Evolutionary conservation across 1,140 invertebrate genomes (phyloP), one percentile per base, ranked within the genome.

Genomic region (Pseudoatta argentina): DNA sequence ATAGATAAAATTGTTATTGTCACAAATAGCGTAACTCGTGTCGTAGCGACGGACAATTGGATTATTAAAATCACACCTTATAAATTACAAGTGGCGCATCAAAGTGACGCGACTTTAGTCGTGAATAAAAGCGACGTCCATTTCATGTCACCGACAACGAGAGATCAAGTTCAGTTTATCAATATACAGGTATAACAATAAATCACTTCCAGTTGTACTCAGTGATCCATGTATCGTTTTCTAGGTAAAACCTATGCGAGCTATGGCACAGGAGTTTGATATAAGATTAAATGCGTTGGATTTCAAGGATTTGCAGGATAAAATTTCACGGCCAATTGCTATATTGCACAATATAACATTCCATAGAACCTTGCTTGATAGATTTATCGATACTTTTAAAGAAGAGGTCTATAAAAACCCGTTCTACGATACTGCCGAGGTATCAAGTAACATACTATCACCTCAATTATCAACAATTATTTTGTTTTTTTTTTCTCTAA

Each of bases 31-130:
- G 95, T 98, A 34, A 96, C 96, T 71, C 96, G 96, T 91, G 95
- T 98, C 51, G 96, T 98, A 87, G 97, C 97, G 6, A 98, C 98
- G 1, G 97, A 98, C 91, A 98, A 97, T 89, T 99, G 98, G 98
- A 96, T 99, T n/a, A 96, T 99, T 34, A 98, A 98, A 95, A 96
- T 98, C 2, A 96, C 97, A 0, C 97, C 97, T 66, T 98, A 98
- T 92, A 96, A 94, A 90, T 92, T 98, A 0, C 95, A 97, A 89
- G 92, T 98, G 63, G 97, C 97, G 0, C 97, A 98, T 93, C 98
- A 98, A 93, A 96, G 95, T 92, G 97, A 98, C 93, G 97, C 98
- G 55, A 95, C 96, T 30, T 94, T 99, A 1, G 96, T 97, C 39
- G 96, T 98, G 18, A 96, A 97, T 86, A 96, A 96, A 96, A 96